Percentiles rank a stretch among this genome's conserved stretches.
Evolutionary conservation across 1,140 invertebrate genomes (phyloP).

Genomic region (Rhyacophila brunnea): DNA sequence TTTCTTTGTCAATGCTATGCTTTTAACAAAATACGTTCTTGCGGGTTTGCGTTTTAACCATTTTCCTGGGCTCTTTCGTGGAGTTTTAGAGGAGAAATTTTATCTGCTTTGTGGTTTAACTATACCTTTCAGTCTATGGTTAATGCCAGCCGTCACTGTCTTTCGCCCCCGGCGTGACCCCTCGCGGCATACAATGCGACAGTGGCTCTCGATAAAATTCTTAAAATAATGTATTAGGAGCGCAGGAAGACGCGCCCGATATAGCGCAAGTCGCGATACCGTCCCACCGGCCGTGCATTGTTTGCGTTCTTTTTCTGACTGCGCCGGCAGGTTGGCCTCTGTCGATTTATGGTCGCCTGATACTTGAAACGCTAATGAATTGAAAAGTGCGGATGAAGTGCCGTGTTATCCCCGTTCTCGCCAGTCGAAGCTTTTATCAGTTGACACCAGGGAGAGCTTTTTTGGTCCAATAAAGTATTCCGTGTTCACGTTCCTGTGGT

Average conservation of each 20-base stretch:
- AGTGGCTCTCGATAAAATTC: constrained; percentile 34
- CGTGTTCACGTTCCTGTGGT: background rate
- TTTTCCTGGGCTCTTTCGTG: no score
- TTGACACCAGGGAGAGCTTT: background rate
- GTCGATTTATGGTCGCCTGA: constrained; percentile 32
- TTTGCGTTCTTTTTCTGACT: constrained; percentile 17
- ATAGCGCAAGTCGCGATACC: constrained; percentile 13
- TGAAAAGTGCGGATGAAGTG: constrained; percentile 32
- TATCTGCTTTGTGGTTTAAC: no score
- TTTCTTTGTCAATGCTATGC: no score
- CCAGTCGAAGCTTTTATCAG: background rate
- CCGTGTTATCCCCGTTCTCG: background rate
- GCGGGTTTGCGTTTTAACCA: no score
- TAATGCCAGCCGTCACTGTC: constrained; percentile 16
- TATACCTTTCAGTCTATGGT: no score
- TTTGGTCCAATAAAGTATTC: constrained; percentile 2
- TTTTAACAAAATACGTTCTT: no score
- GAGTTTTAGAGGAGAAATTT: no score
- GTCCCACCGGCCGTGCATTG: constrained; percentile 18
- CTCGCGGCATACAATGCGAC: constrained; percentile 34
- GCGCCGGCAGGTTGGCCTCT: constrained; percentile 9
- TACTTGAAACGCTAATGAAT: constrained; percentile 36
- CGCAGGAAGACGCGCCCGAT: constrained; percentile 21
- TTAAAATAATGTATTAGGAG: constrained; percentile 36
- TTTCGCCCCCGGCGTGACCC: constrained; percentile 30